Base-by-base conservation (phyloP, 1,140 invertebrate species). In the Ditylenchus dipsaci region DNA sequence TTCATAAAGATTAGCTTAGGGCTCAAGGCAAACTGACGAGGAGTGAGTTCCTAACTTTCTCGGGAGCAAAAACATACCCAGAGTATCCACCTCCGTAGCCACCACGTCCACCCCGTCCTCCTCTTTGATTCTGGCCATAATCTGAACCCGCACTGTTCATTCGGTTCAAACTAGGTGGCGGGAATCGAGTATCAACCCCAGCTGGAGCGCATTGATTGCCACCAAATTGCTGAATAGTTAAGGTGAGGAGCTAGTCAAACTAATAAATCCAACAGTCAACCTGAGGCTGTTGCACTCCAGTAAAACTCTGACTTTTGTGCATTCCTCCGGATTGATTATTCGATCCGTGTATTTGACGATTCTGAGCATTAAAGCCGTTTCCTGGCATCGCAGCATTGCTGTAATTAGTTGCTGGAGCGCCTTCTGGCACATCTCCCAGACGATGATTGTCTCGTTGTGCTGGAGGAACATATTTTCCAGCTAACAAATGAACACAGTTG, bases 231-330 rank as follows among this genome's bases (percentile, higher is more conserved):
- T 53, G 49, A 26, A 53, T 53, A 21, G 49, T 53, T 13, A 45
- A 45, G 49, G 49, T 53, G 49, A 53, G 15, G n/a, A 53, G n/a
- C 15, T 53, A 13, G n/a, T 45, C 15, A 53, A 53, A 26, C n/a
- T n/a, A 53, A 53, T 53, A 53, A 19, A 17, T 19, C 49, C 49
- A 53, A 53, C 15, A 53, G 8, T 43, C 29, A 5, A 61, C 59
- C 29, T 61, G 3, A 43, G 59, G 59, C 38, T 61, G 59, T 21
- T 61, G 59, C 29, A 61, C 21, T 30, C 59, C 59, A 19, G 59
- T 30, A 61, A 61, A 61, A 30, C 59, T 61, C 38, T 61, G 59
- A n/a, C 59, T 61, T n/a, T 61, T 61, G 59, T 21, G 59, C 59
- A 61, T 61, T 26, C 59, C 59, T 21, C 38, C 38, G n/a, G n/a